Evolutionary conservation across 35 echinoderm and acorn worm species (phyloP).

Genomic region (Stichopus chloronotus): DNA sequence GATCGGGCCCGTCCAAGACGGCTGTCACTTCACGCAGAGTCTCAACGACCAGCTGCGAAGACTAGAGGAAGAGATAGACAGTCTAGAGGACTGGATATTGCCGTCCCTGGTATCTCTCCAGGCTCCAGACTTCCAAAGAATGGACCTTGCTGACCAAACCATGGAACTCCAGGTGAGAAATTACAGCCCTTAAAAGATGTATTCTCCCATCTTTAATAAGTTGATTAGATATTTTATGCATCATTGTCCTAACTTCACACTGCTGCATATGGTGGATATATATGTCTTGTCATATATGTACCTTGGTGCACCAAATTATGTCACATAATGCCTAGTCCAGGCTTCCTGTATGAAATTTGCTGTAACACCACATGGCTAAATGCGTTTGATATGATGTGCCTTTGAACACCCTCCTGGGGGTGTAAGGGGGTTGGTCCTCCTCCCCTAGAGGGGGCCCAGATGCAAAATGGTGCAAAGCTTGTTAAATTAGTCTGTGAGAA

Average conservation of each 20-base stretch:
- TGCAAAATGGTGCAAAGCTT: too few species aligned
- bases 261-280: too few species aligned
- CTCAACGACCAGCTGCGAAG: conserved; percentile 78
- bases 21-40: conserved; percentile 72
- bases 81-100: conserved; percentile 93
- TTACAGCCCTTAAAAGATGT: background rate
- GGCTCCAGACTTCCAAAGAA: conserved; percentile 77
- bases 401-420: too few species aligned
- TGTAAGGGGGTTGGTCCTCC: too few species aligned
- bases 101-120: conserved; percentile 81
- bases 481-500: too few species aligned
- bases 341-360: too few species aligned
- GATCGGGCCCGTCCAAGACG: conserved; percentile 62
- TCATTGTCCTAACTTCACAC: background rate
- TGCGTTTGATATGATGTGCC: too few species aligned
- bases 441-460: too few species aligned
- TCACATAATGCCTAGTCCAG: too few species aligned
- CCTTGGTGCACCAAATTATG: too few species aligned
- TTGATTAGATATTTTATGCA: background rate
- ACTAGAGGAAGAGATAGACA: conserved; percentile 86
- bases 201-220: background rate
- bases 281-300: too few species aligned
- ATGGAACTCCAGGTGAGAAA: conserved; percentile 71
- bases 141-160: conserved; percentile 81
- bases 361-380: too few species aligned